phyloP scores from a whole-genome alignment of 2,888 invertebrate genomes.

The Cerceris rybyensis region DNA sequence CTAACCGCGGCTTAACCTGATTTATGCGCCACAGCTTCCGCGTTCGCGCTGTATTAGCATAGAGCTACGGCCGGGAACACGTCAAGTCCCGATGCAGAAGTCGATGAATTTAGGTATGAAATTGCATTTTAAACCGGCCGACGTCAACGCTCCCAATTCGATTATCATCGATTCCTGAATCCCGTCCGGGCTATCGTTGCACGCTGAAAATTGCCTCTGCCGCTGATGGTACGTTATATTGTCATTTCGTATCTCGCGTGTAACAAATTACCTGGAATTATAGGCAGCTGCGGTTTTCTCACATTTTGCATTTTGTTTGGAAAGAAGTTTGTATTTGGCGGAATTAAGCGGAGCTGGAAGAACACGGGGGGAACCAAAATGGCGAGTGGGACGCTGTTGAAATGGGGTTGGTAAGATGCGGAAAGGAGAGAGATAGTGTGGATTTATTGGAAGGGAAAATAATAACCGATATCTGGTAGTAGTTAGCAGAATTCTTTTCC shows the following conservation, averaged over 20 bases:
- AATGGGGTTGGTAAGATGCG: neutral
- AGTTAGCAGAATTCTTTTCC: slow-evolving; percentile 20
- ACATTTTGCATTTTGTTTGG: neutral
- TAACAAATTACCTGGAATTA: slow-evolving; percentile 32
- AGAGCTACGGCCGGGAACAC: slow-evolving; percentile 61
- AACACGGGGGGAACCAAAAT: too few species aligned
- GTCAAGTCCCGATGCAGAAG: slow-evolving; percentile 61
- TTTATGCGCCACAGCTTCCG: slow-evolving; percentile 61
- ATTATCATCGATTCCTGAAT: slow-evolving; percentile 56
- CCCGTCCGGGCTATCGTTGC: neutral
- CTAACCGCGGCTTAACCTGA: slow-evolving; percentile 64
- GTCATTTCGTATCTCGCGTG: slow-evolving; percentile 42
- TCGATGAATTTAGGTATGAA: slow-evolving; percentile 63
- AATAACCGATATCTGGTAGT: slow-evolving; percentile 30
- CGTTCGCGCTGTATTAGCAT: slow-evolving; percentile 62
- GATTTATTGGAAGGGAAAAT: slow-evolving; percentile 15
- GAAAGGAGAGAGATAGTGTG: too few species aligned
- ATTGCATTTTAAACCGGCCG: slow-evolving; percentile 60
- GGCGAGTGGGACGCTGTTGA: neutral
- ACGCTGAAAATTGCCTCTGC: neutral
- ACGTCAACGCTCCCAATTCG: slow-evolving; percentile 48
- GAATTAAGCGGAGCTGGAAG: too few species aligned
- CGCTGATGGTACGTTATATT: neutral
- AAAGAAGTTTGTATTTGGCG: too few species aligned
- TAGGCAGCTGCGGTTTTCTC: neutral